These are phyloP conservation scores for Cydia strobilella DNA, from an alignment of 1,140 invertebrate species.

Conservation along the genomic window DNA sequence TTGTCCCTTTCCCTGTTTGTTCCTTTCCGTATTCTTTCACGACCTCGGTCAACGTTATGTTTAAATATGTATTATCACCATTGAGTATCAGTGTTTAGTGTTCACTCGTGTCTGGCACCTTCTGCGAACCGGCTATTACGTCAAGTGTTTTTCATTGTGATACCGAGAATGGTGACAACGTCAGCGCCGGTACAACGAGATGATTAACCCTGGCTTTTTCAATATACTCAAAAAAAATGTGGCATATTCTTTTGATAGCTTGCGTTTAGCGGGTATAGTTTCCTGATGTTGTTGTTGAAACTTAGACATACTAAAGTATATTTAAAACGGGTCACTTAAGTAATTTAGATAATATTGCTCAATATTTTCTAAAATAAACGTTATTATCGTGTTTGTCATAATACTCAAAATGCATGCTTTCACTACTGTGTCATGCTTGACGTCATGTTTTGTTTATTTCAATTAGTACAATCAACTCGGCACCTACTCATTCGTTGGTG, in stretches of 20 bases:
- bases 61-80: neutral
- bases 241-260: no score
- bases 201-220: no score
- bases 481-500: neutral
- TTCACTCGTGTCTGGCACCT: neutral
- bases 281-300: no score
- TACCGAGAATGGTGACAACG: slow-evolving; percentile 25
- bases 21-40: no score
- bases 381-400: neutral
- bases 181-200: slow-evolving; percentile 8
- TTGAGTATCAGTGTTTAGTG: neutral
- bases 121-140: slow-evolving; percentile 17
- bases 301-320: no score
- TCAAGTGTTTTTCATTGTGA: slow-evolving; percentile 28
- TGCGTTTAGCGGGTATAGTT: no score
- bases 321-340: no score
- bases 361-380: no score
- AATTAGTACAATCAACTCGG: neutral
- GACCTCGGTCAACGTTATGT: neutral
- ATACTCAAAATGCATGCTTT: neutral
- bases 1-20: no score
- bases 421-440: neutral
- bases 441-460: slow-evolving; percentile 11
- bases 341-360: no score
- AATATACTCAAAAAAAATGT: no score